Percentiles rank a stretch among this genome's conserved stretches.
Conservation (phyloP, 2,113 vertebrate species). For the Boulengeromyrus knoepffleri region DNA sequence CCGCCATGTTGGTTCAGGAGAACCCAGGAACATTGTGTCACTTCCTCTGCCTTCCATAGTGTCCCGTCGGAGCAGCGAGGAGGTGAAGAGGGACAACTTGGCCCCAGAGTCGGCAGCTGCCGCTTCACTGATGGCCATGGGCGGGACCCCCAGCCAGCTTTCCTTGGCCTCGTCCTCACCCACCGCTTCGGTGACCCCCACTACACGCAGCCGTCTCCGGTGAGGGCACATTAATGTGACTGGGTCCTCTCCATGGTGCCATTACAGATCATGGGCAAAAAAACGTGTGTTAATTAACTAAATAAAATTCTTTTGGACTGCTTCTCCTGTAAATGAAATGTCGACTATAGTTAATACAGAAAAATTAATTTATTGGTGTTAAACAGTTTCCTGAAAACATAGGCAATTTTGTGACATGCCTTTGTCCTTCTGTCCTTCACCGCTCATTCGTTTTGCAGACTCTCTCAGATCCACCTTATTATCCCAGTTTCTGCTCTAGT, state of each 20-base stretch:
- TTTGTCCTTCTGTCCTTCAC: background rate
- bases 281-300: background rate
- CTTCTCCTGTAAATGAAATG: background rate
- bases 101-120: conserved; percentile 71
- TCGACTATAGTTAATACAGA: background rate
- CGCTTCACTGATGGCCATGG: conserved; percentile 78
- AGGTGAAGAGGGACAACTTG: conserved; percentile 81
- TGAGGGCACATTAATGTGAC: conserved; percentile 35
- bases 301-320: background rate
- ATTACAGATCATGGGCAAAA: background rate
- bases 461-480: background rate
- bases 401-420: background rate
- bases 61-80: conserved; percentile 84
- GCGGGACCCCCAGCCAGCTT: conserved; percentile 75
- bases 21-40: background rate
- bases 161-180: conserved; percentile 72
- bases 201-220: conserved; percentile 84
- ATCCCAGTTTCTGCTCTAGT: background rate
- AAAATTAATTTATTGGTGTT: background rate
- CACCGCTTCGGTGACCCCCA: conserved; percentile 85
- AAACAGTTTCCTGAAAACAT: background rate
- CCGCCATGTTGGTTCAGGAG: background rate
- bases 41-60: conserved; percentile 49
- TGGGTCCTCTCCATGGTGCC: background rate
- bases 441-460: background rate